These are phyloP conservation scores for Chrysogorgia sp. DNA, from an alignment of 92 coral and sea anemone species.

Conservation along the genomic window DNA sequence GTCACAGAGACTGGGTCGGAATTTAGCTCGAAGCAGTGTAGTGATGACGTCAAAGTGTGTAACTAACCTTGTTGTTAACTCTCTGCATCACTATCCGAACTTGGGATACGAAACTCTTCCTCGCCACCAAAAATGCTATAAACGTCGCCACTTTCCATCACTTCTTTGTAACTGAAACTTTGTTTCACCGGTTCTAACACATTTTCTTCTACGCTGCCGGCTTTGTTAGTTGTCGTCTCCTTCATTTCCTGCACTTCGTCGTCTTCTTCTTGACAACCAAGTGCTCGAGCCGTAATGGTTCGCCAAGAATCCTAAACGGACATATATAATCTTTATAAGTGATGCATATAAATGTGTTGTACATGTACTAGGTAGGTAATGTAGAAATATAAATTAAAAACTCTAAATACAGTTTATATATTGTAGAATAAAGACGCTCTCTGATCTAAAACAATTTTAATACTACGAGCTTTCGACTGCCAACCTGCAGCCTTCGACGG, in stretches of 20 bases:
- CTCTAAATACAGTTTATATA: too few species aligned
- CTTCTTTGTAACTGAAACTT: constrained; percentile 24
- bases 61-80: not conserved
- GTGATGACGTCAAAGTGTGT: too few species aligned
- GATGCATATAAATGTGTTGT: not conserved
- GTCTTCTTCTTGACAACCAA: not conserved
- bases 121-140: constrained; percentile 17
- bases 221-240: not conserved
- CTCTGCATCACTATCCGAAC: constrained; percentile 26
- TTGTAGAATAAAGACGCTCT: too few species aligned
- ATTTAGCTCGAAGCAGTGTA: too few species aligned
- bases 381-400: too few species aligned
- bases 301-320: constrained; percentile 5
- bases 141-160: constrained; percentile 41
- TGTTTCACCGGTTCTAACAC: constrained; percentile 20
- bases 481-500: too few species aligned
- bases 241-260: not conserved
- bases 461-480: too few species aligned
- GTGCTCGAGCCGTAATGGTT: constrained; percentile 1
- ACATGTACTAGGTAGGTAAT: too few species aligned
- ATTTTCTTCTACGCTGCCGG: not conserved
- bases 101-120: constrained; percentile 16
- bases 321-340: not conserved
- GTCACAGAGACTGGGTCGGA: not conserved
- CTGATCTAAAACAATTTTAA: too few species aligned